Evolutionary conservation across 2,113 vertebrate species (phyloP).

Genomic region (Dissostichus mawsoni): DNA sequence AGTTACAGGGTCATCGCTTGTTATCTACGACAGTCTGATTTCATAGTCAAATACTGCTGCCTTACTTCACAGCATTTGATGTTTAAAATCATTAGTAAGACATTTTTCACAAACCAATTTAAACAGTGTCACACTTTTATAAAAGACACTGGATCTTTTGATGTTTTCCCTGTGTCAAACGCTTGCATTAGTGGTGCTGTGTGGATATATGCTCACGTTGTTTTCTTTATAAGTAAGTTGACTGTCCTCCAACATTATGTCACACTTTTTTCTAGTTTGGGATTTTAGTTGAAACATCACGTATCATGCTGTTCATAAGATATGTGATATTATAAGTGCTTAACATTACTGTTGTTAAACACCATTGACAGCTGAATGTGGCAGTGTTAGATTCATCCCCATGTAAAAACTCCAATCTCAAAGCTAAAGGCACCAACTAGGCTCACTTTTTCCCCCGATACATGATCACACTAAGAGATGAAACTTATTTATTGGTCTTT

Average conservation of each 20-base stretch:
- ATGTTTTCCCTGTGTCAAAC: constrained; percentile 19
- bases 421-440: not conserved
- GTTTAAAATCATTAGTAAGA: constrained; percentile 15
- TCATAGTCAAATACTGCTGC: constrained; percentile 3
- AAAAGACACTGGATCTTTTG: constrained; percentile 4
- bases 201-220: constrained; percentile 10
- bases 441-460: not conserved
- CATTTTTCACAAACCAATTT: constrained; percentile 22
- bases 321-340: not conserved
- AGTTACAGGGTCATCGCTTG: constrained; percentile 23
- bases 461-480: not conserved
- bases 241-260: constrained; percentile 19
- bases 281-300: constrained; percentile 16
- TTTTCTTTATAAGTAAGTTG: constrained; percentile 26
- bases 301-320: constrained; percentile 12
- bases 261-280: constrained; percentile 15
- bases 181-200: constrained; percentile 4
- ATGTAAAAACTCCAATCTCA: not conserved
- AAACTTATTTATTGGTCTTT: not conserved
- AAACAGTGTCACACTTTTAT: not conserved
- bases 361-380: not conserved
- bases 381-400: not conserved
- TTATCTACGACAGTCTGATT: constrained; percentile 31
- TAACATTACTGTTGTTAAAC: not conserved
- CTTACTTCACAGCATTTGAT: constrained; percentile 24